Evolutionary conservation across 2,113 vertebrate genomes (phyloP).

Genomic region (Tenebrosternarchus preto): DNA sequence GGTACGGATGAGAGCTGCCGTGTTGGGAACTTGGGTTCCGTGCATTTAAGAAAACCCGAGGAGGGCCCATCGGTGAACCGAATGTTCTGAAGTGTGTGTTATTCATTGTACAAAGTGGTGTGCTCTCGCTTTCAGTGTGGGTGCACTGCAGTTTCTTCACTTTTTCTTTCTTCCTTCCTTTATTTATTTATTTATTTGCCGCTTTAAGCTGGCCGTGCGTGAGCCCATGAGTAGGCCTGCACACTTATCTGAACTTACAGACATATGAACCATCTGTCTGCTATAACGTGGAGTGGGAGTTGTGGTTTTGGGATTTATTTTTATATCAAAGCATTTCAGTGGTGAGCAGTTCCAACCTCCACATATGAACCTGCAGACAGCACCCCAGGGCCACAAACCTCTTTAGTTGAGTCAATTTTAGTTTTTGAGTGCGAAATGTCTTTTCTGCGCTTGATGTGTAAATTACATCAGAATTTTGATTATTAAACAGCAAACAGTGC

Average conservation of each 20-base stretch:
- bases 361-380: slow-evolving; percentile 60
- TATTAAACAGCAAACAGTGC: background rate
- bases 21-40: background rate
- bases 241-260: slow-evolving; percentile 35
- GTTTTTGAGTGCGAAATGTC: slow-evolving; percentile 49
- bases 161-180: no score
- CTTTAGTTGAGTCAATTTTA: slow-evolving; percentile 69
- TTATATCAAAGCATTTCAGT: slow-evolving; percentile 62
- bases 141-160: slow-evolving; percentile 28
- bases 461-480: slow-evolving; percentile 1
- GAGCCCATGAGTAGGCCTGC: slow-evolving; percentile 40
- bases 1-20: background rate
- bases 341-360: slow-evolving; percentile 65
- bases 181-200: slow-evolving; percentile 6
- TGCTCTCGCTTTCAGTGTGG: slow-evolving; percentile 31
- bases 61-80: background rate
- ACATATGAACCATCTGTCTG: slow-evolving; percentile 44
- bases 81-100: slow-evolving; percentile 23
- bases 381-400: slow-evolving; percentile 60
- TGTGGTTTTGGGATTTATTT: slow-evolving; percentile 59
- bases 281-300: slow-evolving; percentile 52
- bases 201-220: slow-evolving; percentile 39
- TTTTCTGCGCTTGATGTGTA: slow-evolving; percentile 1
- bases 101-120: slow-evolving; percentile 22
- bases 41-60: background rate